Percentiles rank a stretch among this genome's conserved stretches.
phyloP scores from a whole-genome alignment of 2,113 vertebrate species.

The Casuarius casuarius region DNA sequence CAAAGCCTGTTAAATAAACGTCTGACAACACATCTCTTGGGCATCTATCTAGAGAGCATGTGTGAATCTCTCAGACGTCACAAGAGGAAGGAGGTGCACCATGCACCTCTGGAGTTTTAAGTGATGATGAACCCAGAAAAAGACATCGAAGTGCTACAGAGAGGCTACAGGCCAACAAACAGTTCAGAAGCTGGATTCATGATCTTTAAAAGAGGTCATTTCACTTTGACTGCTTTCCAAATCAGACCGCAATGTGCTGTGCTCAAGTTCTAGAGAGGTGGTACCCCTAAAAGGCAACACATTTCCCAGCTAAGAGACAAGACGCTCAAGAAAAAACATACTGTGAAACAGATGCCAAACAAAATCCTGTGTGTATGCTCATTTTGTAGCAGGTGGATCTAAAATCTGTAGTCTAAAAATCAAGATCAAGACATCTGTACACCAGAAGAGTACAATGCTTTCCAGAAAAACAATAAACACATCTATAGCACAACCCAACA shows the following conservation, averaged over 20 bases:
- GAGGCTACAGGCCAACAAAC: background rate
- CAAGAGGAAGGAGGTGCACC: background rate
- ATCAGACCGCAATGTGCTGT: background rate
- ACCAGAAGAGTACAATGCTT: background rate
- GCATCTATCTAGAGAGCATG: accelerated
- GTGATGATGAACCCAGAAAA: background rate
- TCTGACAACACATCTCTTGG: background rate
- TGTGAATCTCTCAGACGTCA: background rate
- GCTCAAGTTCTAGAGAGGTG: background rate
- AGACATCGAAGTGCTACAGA: background rate
- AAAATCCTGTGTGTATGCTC: background rate
- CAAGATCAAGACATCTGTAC: background rate
- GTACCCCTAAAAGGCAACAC: background rate
- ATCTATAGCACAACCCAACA: background rate
- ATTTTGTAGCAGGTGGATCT: background rate
- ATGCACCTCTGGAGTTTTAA: background rate
- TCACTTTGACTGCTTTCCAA: background rate
- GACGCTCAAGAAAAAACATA: background rate
- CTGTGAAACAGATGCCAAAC: background rate
- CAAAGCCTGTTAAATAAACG: background rate
- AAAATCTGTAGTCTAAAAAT: background rate
- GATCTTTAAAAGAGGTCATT: background rate
- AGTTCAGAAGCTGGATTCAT: background rate
- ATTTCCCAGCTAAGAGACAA: background rate
- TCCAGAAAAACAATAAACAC: background rate